phyloP scores from a whole-genome alignment of 2,888 invertebrate genomes.

The Epinotia ramella region DNA sequence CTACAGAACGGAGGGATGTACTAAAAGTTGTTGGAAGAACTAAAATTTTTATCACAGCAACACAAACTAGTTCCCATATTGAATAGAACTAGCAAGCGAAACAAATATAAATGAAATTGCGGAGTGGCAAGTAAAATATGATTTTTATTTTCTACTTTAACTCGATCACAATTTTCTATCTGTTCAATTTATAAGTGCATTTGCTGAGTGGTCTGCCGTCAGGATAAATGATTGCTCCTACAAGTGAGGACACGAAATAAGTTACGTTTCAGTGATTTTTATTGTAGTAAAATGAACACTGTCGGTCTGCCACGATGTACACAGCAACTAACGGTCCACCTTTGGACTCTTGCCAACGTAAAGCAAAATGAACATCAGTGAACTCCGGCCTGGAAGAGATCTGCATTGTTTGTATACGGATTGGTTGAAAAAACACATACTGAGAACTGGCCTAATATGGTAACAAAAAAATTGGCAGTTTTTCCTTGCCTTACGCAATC shows the following conservation, averaged over 20 bases:
- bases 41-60: background rate
- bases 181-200: slow-evolving; percentile 15
- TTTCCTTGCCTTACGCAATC: too few species aligned
- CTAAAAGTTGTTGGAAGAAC: background rate
- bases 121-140: slow-evolving; percentile 1
- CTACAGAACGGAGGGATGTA: background rate
- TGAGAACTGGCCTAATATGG: too few species aligned
- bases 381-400: background rate
- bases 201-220: slow-evolving; percentile 5
- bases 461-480: too few species aligned
- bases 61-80: background rate
- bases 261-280: background rate
- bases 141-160: slow-evolving; percentile 2
- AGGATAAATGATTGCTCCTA: slow-evolving; percentile 6
- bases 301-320: background rate
- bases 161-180: slow-evolving; percentile 12
- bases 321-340: background rate
- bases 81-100: background rate
- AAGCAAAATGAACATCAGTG: slow-evolving; percentile 21
- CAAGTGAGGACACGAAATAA: background rate
- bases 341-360: slow-evolving; percentile 24
- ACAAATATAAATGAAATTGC: slow-evolving; percentile 15
- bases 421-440: background rate
- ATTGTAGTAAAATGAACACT: background rate
- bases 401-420: background rate